These are phyloP conservation scores for Rhinoderma darwinii DNA, from an alignment of 2,113 vertebrate species.

Conservation along the genomic window DNA sequence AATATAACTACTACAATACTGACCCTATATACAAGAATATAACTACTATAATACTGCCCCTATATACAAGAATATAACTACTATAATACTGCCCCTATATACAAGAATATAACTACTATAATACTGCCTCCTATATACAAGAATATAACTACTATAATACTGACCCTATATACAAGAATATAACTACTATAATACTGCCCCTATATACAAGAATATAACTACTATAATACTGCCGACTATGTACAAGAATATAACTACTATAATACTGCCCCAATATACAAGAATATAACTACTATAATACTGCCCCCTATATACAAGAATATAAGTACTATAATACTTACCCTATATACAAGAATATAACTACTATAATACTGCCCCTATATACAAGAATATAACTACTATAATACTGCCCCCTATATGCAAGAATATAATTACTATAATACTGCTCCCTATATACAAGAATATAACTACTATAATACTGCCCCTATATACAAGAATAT, in stretches of 20 bases:
- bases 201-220: slow-evolving; percentile 18
- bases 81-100: background rate
- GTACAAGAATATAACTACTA: slow-evolving; percentile 24
- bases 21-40: background rate
- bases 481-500: background rate
- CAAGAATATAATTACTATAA: slow-evolving; percentile 13
- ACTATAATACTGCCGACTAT: slow-evolving; percentile 22
- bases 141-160: slow-evolving; percentile 22
- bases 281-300: slow-evolving; percentile 26
- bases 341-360: background rate
- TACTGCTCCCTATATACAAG: background rate
- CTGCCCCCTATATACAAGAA: background rate
- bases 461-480: slow-evolving; percentile 7
- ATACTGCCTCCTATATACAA: background rate
- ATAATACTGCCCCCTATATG: background rate
- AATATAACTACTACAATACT: slow-evolving; percentile 6
- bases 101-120: slow-evolving; percentile 11
- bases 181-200: slow-evolving; percentile 14
- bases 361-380: background rate
- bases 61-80: slow-evolving; percentile 11
- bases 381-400: background rate
- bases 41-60: background rate
- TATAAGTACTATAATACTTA: slow-evolving; percentile 12
- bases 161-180: background rate
- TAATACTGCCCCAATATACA: slow-evolving; percentile 11